Evolutionary conservation across 2,888 invertebrate genomes (phyloP).

Genomic region (Campoplex capitator): DNA sequence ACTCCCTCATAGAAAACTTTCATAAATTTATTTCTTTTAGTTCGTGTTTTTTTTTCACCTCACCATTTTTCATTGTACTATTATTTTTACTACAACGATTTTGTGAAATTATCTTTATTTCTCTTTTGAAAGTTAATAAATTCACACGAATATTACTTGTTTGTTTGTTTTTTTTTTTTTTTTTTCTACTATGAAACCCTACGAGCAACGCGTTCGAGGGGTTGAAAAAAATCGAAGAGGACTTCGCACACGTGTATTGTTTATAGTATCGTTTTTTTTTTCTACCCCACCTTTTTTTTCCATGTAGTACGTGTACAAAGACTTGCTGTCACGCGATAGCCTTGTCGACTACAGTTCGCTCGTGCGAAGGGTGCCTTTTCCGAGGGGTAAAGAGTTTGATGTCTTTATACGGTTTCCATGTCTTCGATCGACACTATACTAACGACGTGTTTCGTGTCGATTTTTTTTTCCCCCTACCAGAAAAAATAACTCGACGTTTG

Average conservation of each 20-base stretch:
- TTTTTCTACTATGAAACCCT: background rate
- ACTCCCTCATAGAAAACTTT: background rate
- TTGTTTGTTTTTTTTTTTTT: background rate
- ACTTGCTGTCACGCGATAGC: constrained; percentile 63
- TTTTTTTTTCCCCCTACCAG: background rate
- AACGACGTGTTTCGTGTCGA: background rate
- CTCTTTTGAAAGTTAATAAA: background rate
- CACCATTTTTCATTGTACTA: background rate
- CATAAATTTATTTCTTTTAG: background rate
- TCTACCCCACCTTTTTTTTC: constrained; percentile 8
- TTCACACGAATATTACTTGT: background rate
- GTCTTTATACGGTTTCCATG: constrained; percentile 50
- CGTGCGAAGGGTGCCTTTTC: constrained; percentile 35
- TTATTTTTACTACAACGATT: background rate
- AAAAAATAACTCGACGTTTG: background rate
- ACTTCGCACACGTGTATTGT: constrained; percentile 39
- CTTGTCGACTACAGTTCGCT: constrained; percentile 19
- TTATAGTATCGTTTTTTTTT: constrained; percentile 35
- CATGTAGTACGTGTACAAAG: constrained; percentile 14
- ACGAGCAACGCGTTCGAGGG: background rate
- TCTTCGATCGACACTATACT: constrained; percentile 27
- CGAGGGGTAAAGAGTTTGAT: constrained; percentile 15
- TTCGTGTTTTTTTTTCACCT: background rate
- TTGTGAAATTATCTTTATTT: background rate
- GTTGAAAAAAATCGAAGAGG: constrained; percentile 48